Evolutionary conservation across 2,888 invertebrate genomes (phyloP), one percentile per base, ranked within the genome.

Genomic region (Nowickia ferox): DNA sequence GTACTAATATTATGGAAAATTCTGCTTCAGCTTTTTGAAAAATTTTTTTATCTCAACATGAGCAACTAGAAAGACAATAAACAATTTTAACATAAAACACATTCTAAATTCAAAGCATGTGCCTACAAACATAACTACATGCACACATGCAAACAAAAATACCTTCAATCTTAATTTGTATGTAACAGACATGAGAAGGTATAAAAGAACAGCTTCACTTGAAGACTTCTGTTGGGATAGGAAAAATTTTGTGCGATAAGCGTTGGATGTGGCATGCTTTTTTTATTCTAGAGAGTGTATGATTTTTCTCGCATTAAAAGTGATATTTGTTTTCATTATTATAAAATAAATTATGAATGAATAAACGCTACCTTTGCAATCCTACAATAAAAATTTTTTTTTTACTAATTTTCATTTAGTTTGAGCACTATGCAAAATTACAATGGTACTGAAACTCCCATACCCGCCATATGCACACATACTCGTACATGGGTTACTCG

Each of bases 21-120:
- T 1, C 1, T 46, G 55, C 66, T 77, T 66, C 48, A 48, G 17
- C 40, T 57, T 77, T 40, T 66, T 66, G n/a, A 65, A 53, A 65
- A 44, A 53, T 44, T 76, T 11, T 44, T 65, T 76, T 51, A 55
- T 55, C 17, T 46, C 17, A 44, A 38, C 17, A 19, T 17, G 10
- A 22, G 22, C 40, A 63, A 48, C 38, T 48, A 40, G 11, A 42
- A 69, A 11, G 1, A 22, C 2, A 30, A 4, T 30, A 38, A 22
- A 38, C 8, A 38, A 51, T 22, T 42, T 55, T 13, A 40, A 55
- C 13, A 57, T 57, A 22, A 46, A 61, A 38, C n/a, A 13, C 5
- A 48, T 59, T 57, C 4, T 40, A 13, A 13, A 59, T 59, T 3
- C 10, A 22, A 38, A 42, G 11, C 15, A 63, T 19, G 42, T 22